Conservation (phyloP, 2,113 vertebrate species). For the Capricornis sumatraensis region DNA sequence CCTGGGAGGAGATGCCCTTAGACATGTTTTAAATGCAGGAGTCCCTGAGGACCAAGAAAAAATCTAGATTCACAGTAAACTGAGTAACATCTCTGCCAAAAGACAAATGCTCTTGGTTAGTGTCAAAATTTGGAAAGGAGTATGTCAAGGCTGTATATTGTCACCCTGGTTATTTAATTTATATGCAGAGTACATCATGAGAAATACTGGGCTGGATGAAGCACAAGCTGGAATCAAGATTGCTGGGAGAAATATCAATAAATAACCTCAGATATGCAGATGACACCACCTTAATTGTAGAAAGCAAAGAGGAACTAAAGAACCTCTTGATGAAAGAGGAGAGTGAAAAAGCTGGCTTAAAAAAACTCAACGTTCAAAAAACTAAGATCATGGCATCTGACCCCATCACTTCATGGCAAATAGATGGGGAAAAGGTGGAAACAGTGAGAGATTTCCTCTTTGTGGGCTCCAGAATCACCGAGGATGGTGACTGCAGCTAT, state of each 20-base stretch:
- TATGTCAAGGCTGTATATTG: neutral
- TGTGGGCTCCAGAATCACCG: fast-evolving
- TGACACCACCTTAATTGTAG: neutral
- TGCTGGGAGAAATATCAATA: neutral
- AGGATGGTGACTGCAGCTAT: fast-evolving
- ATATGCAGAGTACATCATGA: neutral
- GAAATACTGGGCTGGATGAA: neutral
- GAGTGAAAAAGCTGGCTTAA: neutral
- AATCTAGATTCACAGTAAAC: neutral
- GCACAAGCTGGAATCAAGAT: neutral
- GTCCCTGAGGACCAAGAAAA: neutral
- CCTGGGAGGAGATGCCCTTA: neutral
- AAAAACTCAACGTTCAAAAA: neutral
- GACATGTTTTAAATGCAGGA: neutral
- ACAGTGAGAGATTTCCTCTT: neutral
- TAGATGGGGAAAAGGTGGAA: neutral
- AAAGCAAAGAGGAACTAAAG: neutral
- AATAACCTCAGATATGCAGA: neutral
- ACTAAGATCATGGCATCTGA: neutral
- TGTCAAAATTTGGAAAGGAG: neutral
- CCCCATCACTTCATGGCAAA: neutral
- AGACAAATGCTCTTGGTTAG: neutral
- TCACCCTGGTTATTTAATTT: neutral
- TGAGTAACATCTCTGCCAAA: neutral
- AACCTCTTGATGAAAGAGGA: neutral